Base-by-base conservation (phyloP, 2,113 vertebrate species). In the Sula dactylatra region DNA sequence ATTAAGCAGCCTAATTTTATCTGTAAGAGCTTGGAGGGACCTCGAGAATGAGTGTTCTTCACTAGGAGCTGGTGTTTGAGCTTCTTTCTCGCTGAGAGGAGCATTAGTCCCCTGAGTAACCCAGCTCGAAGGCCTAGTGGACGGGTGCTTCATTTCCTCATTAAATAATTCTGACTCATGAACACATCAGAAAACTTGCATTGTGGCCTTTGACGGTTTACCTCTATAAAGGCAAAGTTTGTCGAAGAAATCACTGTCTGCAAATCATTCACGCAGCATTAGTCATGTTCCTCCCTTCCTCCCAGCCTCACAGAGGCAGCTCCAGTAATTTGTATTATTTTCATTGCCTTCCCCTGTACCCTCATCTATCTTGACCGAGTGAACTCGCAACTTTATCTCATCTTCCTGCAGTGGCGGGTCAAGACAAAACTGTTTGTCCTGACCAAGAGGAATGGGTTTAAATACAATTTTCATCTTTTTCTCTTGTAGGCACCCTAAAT, bases 171-270 rank as follows among this genome's bases (percentile, higher is more conserved):
- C 87, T 88, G 92, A 86, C 87, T 95, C 71, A 14, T 19, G 92
- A 94, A n/a, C 96, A 49, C 82, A 92, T 83, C 96, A 92, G 71
- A 54, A 70, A 66, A 65, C 90, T 90, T 7, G 22, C 55, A 4
- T 24, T 21, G 74, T 82, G 79, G 90, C 94, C 94, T 71, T 42
- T 86, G 94, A 88, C 82, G 94, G 76, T 62, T 88, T 66, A 42
- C 79, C 87, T 89, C 78, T 21, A 82, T n/a, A 73, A 82, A 89
- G 92, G 80, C 72, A 84, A 94, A 94, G 49, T 73, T 76, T 67
- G 79, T 47, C 20, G 7, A 92, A 82, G 93, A 96, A 95, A 97
- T 89, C 49, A 69, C 94, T 91, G 90, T 81, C 93, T 83, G 86
- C 83, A 89, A 76, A 87, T 90, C 89, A 59, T 67, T 89, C 85